These are phyloP conservation scores for Ennomos fuscantarius DNA, from an alignment of 2,888 invertebrate species.

Conservation along the genomic window DNA sequence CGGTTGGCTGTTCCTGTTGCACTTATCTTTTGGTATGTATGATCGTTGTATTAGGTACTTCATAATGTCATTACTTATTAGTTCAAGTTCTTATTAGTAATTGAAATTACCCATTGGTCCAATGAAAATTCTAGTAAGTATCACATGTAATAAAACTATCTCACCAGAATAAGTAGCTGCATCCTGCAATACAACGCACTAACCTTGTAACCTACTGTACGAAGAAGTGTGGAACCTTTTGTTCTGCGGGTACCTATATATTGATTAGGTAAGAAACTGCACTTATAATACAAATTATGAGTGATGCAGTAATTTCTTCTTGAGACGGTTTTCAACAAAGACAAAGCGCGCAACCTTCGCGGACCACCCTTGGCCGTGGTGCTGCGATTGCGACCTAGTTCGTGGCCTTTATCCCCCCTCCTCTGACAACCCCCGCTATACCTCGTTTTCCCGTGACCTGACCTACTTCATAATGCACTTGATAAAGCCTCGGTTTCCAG, in stretches of 20 bases:
- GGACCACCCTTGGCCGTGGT: slow-evolving; percentile 82
- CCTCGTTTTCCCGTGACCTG: slow-evolving; percentile 65
- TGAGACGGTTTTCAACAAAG: slow-evolving; percentile 48
- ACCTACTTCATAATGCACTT: slow-evolving; percentile 78
- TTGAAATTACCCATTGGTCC: neutral
- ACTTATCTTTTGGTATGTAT: neutral
- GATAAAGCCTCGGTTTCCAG: slow-evolving; percentile 61
- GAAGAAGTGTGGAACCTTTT: slow-evolving; percentile 16
- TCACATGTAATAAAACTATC: slow-evolving; percentile 1
- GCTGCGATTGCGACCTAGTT: slow-evolving; percentile 77
- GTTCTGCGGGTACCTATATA: slow-evolving; percentile 1
- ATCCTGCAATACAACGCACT: slow-evolving; percentile 20
- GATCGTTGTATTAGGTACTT: neutral
- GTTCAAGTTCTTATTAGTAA: neutral
- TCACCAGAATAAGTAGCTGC: slow-evolving; percentile 22
- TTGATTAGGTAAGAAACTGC: slow-evolving; percentile 9
- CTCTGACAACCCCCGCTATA: slow-evolving; percentile 39
- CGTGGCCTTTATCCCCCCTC: slow-evolving; percentile 50
- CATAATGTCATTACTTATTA: slow-evolving; percentile 6
- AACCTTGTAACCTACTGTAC: slow-evolving; percentile 20
- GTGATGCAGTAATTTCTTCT: slow-evolving; percentile 26
- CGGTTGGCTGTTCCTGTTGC: slow-evolving; percentile 18
- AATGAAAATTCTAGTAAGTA: slow-evolving; percentile 2
- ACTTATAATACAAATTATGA: slow-evolving; percentile 6
- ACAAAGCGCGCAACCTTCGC: slow-evolving; percentile 76